Evolutionary conservation across 1,140 invertebrate genomes (phyloP), one percentile per base, ranked within the genome.

Genomic region (Andricus grossulariae): DNA sequence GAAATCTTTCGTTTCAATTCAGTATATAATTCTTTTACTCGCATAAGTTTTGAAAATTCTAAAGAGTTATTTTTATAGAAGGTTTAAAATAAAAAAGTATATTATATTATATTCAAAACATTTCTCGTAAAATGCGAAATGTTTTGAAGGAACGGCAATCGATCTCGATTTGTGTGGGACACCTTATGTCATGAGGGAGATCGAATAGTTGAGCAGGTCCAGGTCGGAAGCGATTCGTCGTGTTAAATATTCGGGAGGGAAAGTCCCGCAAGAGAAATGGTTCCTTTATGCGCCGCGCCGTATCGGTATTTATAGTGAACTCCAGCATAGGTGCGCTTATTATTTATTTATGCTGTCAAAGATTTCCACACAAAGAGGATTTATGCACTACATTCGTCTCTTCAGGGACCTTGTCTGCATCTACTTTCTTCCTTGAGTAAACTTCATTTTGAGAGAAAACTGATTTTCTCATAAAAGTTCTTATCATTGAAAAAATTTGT

Each of bases 261-360:
- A 19, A 60, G 55, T 50, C 73, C 51, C 45, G 19, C 49, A 75
- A 75, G 73, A 73, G 71, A 76, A 73, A 75, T 54, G 55, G 50
- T 73, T 52, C 76, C 54, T 21, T 79, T 71, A 71, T 52, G 74
- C 71, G 21, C 16, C 13, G 50, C 73, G 21, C 16, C 13, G 50
- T 73, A 73, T 76, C 66, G 50, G 45, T 81, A 81, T 79, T 79
- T 81, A 79, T 79, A 81, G 74, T 52, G 15, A 19, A 39, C 39
- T 16, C 50, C 50, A 54, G 52, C 18, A 54, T 54, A 54, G 52
- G 32, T 76, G 72, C 19, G 50, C 55, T 78, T 75, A 78, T 76
- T 78, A 81, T 81, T 78, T 79, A 81, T 81, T 75, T 81, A 81
- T 81, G 78, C 79, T 57, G 19, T 74, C 19, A 25, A 73, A 75